Evolutionary conservation across 2,888 invertebrate genomes (phyloP), one percentile per base, ranked within the genome.

Genomic region (Drosophila anomalata): DNA sequence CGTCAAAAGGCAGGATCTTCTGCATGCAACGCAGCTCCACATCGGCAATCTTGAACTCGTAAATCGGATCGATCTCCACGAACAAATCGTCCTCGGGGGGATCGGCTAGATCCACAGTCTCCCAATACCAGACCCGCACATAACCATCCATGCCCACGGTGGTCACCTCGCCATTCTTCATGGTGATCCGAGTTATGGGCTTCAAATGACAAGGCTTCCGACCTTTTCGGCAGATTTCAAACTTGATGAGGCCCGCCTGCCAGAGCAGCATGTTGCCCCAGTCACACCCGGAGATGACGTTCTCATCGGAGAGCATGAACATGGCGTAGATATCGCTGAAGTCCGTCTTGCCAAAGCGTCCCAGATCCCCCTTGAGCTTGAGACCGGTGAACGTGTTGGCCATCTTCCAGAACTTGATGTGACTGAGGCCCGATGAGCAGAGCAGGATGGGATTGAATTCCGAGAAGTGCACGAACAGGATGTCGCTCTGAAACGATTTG

Each of bases 331-430:
- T 96, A 89, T 98, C 97, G 42, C 97, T 96, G 77, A 97, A 96
- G 91, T 97, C 97, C 0, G 97, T 98, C 92, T 97, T 97, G 1
- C 97, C 98, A 90, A 98, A 98, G 87, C 96, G 94, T 0, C 98
- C 98, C n/a, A 97, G 91, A 85, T 96, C 95, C 1, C 97, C 97
- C 91, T 97, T 95, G 7, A 98, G 92, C 91, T 98, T 98, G 0
- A 98, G 92, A 0, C 98, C 98, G 0, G 98, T 98, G 88, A 98
- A 98, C 0, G 98, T 98, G 73, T 94, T 91, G 0, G 96, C 95
- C 96, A 98, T 97, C 93, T 97, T 97, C 98, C 98, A 98, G 92
- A 97, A 97, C 91, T 97, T 97, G 29, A 96, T 95, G 85, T 97
- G 97, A 17, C 95, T 95, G 1, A 94, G 91, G 9, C 97, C 97